These are phyloP conservation scores for Callorhinus ursinus DNA, from an alignment of 2,113 vertebrate species.

Conservation along the genomic window DNA sequence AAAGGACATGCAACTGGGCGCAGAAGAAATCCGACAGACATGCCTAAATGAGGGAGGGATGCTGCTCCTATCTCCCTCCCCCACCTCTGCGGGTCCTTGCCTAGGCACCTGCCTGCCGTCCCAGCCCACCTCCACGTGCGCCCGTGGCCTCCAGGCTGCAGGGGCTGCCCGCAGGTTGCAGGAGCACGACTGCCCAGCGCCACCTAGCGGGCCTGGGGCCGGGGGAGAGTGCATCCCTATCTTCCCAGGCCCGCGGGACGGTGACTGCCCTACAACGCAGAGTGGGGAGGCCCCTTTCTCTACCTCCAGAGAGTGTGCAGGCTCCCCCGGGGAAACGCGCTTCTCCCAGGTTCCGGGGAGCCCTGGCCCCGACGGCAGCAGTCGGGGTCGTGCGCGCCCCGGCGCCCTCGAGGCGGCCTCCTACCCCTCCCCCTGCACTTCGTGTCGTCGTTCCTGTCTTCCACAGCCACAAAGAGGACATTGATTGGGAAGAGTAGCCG, in stretches of 20 bases:
- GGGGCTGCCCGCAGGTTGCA: background rate
- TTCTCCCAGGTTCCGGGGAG: background rate
- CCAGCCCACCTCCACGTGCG: background rate
- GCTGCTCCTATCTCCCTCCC: background rate
- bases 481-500: slow-evolving; percentile 34
- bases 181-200: slow-evolving; percentile 53
- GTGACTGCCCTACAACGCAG: fast-evolving
- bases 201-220: slow-evolving; percentile 75
- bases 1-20: background rate
- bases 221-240: background rate
- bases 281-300: background rate
- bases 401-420: background rate
- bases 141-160: fast-evolving
- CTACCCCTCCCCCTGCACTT: background rate
- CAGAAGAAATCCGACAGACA: background rate
- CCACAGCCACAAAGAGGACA: background rate
- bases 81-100: background rate
- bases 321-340: background rate
- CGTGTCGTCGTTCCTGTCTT: background rate
- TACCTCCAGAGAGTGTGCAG: background rate
- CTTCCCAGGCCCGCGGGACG: background rate
- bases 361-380: background rate
- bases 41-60: background rate
- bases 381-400: fast-evolving
- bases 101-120: background rate